These are phyloP conservation scores for Chiroxiphia lanceolata DNA, from an alignment of 2,797 vertebrate genomes.

Conservation along the genomic window DNA sequence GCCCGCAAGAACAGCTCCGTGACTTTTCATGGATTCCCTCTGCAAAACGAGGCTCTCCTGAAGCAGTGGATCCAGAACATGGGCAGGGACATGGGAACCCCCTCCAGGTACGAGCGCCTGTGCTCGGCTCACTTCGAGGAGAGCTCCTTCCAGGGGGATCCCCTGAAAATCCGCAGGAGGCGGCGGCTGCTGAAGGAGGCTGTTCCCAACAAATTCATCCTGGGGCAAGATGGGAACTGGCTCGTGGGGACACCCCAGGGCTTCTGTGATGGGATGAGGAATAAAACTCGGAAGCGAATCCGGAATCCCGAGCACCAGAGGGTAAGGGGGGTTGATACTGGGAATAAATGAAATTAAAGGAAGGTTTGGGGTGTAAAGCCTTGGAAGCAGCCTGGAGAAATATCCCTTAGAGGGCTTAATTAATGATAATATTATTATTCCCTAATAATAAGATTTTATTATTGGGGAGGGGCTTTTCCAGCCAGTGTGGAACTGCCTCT, in stretches of 20 bases:
- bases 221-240: neutral
- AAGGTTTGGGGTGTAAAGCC: neutral
- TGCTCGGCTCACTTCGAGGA: neutral
- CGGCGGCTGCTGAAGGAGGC: neutral
- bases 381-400: neutral
- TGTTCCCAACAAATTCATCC: neutral
- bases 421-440: neutral
- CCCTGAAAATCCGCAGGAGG: rapidly evolving
- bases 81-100: neutral
- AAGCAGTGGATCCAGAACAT: neutral
- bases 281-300: neutral
- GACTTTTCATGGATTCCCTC: neutral
- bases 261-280: rapidly evolving
- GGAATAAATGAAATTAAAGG: neutral
- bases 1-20: neutral
- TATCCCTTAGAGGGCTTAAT: neutral
- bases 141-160: neutral
- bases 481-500: neutral
- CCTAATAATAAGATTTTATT: neutral
- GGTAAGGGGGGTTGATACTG: neutral
- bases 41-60: neutral
- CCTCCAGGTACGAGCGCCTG: neutral
- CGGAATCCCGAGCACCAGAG: rapidly evolving
- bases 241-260: neutral
- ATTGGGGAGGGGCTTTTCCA: neutral